Conservation (phyloP, 2,888 invertebrate genomes). For the Pachliopta kotzebuea region DNA sequence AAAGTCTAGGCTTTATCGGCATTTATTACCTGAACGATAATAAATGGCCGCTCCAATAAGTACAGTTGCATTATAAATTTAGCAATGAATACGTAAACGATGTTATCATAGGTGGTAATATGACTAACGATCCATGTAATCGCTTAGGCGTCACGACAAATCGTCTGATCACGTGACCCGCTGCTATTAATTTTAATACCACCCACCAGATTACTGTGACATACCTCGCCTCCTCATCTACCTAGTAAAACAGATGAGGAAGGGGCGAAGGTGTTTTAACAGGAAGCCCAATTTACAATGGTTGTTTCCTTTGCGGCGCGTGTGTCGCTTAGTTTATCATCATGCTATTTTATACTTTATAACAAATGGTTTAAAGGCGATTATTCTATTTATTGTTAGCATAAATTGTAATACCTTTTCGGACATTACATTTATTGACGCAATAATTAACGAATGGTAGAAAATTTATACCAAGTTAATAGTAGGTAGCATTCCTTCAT, state of each 20-base stretch:
- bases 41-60: constrained; percentile 27
- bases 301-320: constrained; percentile 41
- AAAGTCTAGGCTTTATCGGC: constrained; percentile 4
- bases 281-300: constrained; percentile 40
- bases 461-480: constrained; percentile 4
- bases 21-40: constrained; percentile 35
- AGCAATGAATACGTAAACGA: constrained; percentile 58
- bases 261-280: constrained; percentile 5
- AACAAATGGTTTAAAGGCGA: constrained; percentile 3
- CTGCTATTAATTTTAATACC: constrained; percentile 59
- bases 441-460: constrained; percentile 9
- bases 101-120: constrained; percentile 75
- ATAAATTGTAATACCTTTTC: constrained; percentile 5
- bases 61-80: constrained; percentile 42
- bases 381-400: constrained; percentile 5
- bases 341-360: constrained; percentile 38
- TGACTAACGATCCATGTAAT: constrained; percentile 74
- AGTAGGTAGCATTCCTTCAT: neutral
- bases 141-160: constrained; percentile 71
- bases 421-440: constrained; percentile 5
- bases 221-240: constrained; percentile 6
- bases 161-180: constrained; percentile 69
- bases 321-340: constrained; percentile 36
- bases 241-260: constrained; percentile 2
- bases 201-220: constrained; percentile 36